phyloP scores from a whole-genome alignment of 2,113 vertebrate species.

The Oenanthe oenanthe region DNA sequence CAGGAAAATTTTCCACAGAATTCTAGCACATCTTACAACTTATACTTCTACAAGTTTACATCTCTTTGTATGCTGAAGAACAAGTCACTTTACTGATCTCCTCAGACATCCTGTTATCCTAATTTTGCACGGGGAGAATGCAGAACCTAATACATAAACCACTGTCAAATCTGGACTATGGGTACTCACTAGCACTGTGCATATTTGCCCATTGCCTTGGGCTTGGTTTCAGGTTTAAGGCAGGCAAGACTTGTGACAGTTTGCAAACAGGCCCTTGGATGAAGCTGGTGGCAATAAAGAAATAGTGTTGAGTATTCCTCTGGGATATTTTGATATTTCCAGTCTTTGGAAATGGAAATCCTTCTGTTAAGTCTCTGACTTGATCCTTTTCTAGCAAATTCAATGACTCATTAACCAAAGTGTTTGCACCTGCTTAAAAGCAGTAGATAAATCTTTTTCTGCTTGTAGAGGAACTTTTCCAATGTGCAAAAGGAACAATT shows the following conservation, averaged over 20 bases:
- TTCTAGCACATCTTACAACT: not conserved
- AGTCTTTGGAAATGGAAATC: not conserved
- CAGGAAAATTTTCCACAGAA: not conserved
- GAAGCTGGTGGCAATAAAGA: not conserved
- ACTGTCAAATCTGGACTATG: not conserved
- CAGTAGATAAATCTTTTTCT: not conserved
- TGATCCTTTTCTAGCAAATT: not conserved
- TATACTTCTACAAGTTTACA: too few species aligned
- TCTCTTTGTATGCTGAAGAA: not conserved
- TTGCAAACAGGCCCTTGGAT: not conserved
- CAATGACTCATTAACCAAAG: not conserved
- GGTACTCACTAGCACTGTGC: fast-evolving
- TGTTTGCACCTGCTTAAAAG: not conserved
- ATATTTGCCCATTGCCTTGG: not conserved
- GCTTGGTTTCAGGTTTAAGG: not conserved
- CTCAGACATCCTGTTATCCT: not conserved
- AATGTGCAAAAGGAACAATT: not conserved
- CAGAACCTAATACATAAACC: not conserved
- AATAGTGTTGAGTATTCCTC: not conserved
- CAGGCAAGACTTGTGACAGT: not conserved
- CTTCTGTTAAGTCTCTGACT: fast-evolving
- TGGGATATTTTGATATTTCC: not conserved
- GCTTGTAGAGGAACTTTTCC: not conserved
- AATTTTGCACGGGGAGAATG: not conserved
- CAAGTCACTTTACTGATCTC: not conserved